Evolutionary conservation across 2,113 vertebrate genomes (phyloP).

Genomic region (Lophochroa leadbeateri): DNA sequence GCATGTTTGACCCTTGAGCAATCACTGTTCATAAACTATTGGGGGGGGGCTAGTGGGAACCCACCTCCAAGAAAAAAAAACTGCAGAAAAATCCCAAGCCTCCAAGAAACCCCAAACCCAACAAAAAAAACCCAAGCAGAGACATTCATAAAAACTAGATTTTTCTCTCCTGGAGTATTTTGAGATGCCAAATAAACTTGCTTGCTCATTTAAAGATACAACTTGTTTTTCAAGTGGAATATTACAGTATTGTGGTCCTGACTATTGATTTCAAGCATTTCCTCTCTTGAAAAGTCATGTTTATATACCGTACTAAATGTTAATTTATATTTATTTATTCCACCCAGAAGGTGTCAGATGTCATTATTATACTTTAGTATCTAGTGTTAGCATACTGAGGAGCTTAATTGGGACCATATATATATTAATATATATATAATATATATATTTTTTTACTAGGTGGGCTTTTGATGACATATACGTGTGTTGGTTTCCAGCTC

Average conservation of each 20-base stretch:
- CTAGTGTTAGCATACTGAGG: not conserved
- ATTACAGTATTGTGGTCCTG: not conserved
- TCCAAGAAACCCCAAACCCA: rapidly evolving
- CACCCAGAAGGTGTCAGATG: not conserved
- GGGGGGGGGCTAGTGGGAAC: not conserved
- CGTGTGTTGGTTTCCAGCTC: not conserved
- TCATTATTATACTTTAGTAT: not conserved
- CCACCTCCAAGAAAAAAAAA: not conserved
- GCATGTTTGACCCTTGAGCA: not conserved
- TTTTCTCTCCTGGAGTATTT: not conserved
- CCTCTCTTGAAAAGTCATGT: not conserved
- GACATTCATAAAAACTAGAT: not conserved
- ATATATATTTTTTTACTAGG: too few relatives aligned
- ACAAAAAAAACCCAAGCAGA: not conserved
- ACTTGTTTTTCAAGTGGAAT: not conserved
- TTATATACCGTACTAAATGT: not conserved
- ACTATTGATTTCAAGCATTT: not conserved
- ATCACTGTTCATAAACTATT: not conserved
- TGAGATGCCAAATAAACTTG: not conserved
- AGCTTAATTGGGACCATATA: not conserved
- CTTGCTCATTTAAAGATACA: not conserved
- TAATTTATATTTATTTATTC: not conserved
- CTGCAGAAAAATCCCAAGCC: not conserved
- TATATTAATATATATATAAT: too few relatives aligned
- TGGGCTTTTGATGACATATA: not conserved